Evolutionary conservation across 2,797 vertebrate genomes (phyloP).

Genomic region (Urosaurus nigricauda): DNA sequence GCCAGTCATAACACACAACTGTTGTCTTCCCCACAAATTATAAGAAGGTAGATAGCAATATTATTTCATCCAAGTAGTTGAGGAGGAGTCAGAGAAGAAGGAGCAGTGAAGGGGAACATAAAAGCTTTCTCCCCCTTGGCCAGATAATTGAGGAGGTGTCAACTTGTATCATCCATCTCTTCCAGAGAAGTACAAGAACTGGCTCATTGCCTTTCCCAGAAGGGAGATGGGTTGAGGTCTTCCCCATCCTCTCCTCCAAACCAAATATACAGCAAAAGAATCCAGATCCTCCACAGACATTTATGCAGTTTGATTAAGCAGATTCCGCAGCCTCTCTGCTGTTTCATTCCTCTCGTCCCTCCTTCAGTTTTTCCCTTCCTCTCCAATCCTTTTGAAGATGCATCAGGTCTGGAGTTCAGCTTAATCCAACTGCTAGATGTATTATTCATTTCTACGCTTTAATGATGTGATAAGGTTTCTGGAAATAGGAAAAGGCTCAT

Average conservation of each 20-base stretch:
- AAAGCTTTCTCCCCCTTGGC: neutral
- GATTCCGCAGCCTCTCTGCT: conserved; percentile 34
- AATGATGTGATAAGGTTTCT: conserved; percentile 88
- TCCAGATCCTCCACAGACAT: conserved; percentile 25
- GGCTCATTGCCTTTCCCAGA: neutral
- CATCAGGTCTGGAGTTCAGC: conserved; percentile 79
- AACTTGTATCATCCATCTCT: neutral
- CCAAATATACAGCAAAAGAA: neutral
- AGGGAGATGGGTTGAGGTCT: neutral
- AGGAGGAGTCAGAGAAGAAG: neutral
- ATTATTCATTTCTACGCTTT: conserved; percentile 89
- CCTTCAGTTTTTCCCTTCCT: conserved; percentile 45
- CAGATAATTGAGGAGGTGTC: neutral
- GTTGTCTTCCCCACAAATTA: neutral
- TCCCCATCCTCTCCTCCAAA: neutral
- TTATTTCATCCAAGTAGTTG: neutral
- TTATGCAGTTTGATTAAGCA: conserved; percentile 42
- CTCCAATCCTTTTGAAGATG: conserved; percentile 73
- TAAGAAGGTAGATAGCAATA: neutral
- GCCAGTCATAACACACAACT: neutral
- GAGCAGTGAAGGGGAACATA: neutral
- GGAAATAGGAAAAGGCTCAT: conserved; percentile 90
- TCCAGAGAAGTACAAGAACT: neutral
- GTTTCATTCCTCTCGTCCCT: neutral
- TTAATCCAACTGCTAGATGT: conserved; percentile 85